These are phyloP conservation scores for Poeciliopsis retropinna DNA, from an alignment of 2,113 vertebrate species.

Conservation along the genomic window DNA sequence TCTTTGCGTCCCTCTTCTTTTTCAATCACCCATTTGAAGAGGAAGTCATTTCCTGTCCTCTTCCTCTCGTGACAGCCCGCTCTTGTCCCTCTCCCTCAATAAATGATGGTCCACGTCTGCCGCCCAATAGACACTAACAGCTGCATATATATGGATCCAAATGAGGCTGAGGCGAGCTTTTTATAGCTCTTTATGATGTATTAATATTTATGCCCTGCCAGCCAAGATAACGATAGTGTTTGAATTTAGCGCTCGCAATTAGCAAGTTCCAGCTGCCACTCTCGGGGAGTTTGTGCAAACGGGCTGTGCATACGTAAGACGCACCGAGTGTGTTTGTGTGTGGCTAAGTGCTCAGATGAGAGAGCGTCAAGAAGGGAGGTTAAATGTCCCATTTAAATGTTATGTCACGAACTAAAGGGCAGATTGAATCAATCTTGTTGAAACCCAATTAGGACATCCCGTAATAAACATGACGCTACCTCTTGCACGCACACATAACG, in stretches of 20 bases:
- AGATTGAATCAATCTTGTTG: conserved; percentile 61
- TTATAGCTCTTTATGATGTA: conserved; percentile 69
- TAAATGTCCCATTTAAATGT: conserved; percentile 68
- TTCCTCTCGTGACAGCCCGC: conserved; percentile 30
- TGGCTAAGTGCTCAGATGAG: conserved; percentile 19
- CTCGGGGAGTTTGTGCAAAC: conserved; percentile 16
- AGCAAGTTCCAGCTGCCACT: conserved; percentile 65
- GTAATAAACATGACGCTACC: conserved; percentile 50
- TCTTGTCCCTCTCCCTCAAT: conserved; percentile 23
- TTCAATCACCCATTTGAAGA: conserved; percentile 35
- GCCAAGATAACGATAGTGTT: conserved; percentile 56
- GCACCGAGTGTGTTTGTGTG: not conserved
- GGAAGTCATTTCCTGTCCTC: conserved; percentile 56
- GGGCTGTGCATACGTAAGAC: not conserved
- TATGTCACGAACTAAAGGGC: conserved; percentile 60
- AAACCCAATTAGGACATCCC: conserved; percentile 59
- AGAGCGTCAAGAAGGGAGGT: conserved; percentile 28
- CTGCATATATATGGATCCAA: conserved; percentile 71
- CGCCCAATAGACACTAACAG: conserved; percentile 51
- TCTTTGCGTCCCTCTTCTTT: conserved; percentile 7
- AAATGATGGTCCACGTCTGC: conserved; percentile 33
- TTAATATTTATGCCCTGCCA: conserved; percentile 74
- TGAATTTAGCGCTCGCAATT: conserved; percentile 73
- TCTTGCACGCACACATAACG: not conserved
- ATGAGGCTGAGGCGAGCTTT: conserved; percentile 50